phyloP scores from a whole-genome alignment of 92 coral and sea anemone genomes.

The Desmophyllum pertusum region DNA sequence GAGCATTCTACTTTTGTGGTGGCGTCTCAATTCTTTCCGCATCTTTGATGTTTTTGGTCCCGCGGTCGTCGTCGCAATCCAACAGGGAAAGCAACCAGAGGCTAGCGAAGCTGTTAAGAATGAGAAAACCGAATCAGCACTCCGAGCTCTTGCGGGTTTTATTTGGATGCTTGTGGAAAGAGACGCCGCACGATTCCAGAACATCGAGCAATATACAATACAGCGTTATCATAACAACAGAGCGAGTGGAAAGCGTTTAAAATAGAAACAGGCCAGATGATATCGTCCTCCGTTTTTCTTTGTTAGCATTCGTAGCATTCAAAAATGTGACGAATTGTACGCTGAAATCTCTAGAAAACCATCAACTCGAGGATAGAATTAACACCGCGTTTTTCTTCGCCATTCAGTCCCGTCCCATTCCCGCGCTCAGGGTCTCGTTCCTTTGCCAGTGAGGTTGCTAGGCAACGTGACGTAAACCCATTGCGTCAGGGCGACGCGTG shows the following conservation, averaged over 20 bases:
- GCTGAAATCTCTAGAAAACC: neutral
- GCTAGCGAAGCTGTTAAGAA: neutral
- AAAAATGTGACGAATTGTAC: neutral
- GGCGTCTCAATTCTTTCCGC: conserved; percentile 77
- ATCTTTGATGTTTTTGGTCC: conserved; percentile 67
- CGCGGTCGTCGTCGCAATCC: conserved; percentile 15
- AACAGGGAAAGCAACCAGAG: conserved; percentile 1
- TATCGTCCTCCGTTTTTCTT: neutral
- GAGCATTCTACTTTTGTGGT: conserved; percentile 81
- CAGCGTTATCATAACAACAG: conserved; percentile 25
- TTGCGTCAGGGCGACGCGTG: neutral
- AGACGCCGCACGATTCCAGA: conserved; percentile 6
- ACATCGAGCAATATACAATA: conserved; percentile 37
- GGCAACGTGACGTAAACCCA: neutral
- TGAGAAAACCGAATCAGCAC: neutral
- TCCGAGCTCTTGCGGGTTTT: neutral
- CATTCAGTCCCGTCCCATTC: neutral
- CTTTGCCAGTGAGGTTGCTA: neutral
- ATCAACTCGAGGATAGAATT: neutral
- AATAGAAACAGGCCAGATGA: neutral
- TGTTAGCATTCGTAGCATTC: neutral
- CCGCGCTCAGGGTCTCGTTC: neutral
- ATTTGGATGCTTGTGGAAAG: conserved; percentile 16
- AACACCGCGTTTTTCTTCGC: neutral
- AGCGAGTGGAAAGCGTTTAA: conserved; percentile 10